phyloP scores from a whole-genome alignment of 2,888 invertebrate genomes.

The Campoplex capitator region DNA sequence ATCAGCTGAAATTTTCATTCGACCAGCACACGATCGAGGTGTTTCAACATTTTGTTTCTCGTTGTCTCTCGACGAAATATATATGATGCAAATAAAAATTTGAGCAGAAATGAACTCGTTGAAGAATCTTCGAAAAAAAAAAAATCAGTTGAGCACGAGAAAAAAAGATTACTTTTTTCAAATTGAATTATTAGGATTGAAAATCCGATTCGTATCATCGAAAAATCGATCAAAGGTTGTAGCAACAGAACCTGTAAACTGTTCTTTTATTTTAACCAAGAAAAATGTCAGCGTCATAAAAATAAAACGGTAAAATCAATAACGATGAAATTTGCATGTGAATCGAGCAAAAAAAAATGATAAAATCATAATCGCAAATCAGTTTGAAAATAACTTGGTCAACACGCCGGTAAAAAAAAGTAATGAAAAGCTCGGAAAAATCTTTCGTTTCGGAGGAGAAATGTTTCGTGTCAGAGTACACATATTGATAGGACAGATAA shows the following conservation, averaged over 20 bases:
- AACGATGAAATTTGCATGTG: background rate
- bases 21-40: background rate
- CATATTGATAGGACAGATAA: constrained; percentile 47
- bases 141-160: too few species aligned
- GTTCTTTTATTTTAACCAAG: background rate
- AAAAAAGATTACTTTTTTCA: too few species aligned
- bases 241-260: too few species aligned
- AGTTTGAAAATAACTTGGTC: too few species aligned
- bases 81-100: too few species aligned
- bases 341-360: background rate
- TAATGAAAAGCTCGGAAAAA: background rate
- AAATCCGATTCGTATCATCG: too few species aligned
- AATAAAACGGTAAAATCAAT: background rate
- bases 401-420: background rate
- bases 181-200: too few species aligned
- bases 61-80: too few species aligned
- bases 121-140: too few species aligned
- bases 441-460: background rate
- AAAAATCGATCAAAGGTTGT: too few species aligned
- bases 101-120: too few species aligned
- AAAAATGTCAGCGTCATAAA: background rate
- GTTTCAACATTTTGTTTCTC: background rate
- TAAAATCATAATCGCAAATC: too few species aligned
- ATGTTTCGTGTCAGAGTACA: background rate
- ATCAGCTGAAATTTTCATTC: background rate